phyloP scores from a whole-genome alignment of 2,888 invertebrate species.

The Polyommatus icarus region DNA sequence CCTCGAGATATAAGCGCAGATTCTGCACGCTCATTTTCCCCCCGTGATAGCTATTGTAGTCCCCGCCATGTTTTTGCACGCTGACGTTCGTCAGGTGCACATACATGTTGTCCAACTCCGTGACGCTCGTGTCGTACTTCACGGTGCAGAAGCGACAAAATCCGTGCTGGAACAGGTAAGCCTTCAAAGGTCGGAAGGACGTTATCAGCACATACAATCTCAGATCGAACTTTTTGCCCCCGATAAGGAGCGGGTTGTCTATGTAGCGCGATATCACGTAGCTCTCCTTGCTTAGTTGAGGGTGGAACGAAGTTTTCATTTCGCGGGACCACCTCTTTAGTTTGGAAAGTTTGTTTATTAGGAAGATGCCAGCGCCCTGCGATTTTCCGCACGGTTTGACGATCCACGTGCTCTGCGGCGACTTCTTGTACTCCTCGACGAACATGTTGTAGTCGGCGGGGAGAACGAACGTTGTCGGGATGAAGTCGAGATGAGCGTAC shows the following conservation, averaged over 20 bases:
- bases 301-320: slow-evolving; percentile 82
- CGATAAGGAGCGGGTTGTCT: slow-evolving; percentile 95
- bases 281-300: slow-evolving; percentile 89
- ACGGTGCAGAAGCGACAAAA: slow-evolving; percentile 98
- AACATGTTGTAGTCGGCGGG: slow-evolving; percentile 99
- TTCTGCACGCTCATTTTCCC: slow-evolving; percentile 98
- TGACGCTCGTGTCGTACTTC: slow-evolving; percentile 94
- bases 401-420: slow-evolving; percentile 97
- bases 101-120: slow-evolving; percentile 95
- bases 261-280: slow-evolving; percentile 98
- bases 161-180: slow-evolving; percentile 95
- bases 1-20: slow-evolving; percentile 93
- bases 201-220: slow-evolving; percentile 95
- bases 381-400: slow-evolving; percentile 98
- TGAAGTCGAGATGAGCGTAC: slow-evolving; percentile 92
- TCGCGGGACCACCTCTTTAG: slow-evolving; percentile 95
- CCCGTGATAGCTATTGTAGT: slow-evolving; percentile 96
- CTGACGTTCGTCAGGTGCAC: slow-evolving; percentile 97
- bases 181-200: slow-evolving; percentile 95
- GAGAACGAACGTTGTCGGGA: slow-evolving; percentile 95
- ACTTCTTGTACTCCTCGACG: slow-evolving; percentile 97
- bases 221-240: slow-evolving; percentile 98
- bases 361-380: slow-evolving; percentile 95
- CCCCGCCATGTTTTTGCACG: slow-evolving; percentile 97
- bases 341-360: slow-evolving; percentile 97